Base-by-base conservation (phyloP, 2,888 invertebrate species). In the Lypha dubia region DNA sequence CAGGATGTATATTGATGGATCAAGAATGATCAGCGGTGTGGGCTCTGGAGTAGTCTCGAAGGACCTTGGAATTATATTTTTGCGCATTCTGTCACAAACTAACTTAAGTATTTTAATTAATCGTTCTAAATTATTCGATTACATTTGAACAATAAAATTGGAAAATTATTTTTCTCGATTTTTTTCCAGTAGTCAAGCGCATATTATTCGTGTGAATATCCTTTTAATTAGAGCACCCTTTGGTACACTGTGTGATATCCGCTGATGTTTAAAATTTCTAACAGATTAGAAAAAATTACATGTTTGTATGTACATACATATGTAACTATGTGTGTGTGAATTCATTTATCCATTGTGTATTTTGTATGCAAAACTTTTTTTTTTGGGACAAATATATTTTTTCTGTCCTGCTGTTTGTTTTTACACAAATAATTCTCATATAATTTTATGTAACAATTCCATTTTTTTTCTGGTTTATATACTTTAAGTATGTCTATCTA, bases 361-460 rank as follows among this genome's bases (percentile, higher is more conserved):
- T 6, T 65, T 65, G n/a, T 44, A 7, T 44, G 15, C 44, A 9
- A 44, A 13, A n/a, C n/a, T 53, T 32, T 67, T 15, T 51, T 13
- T 51, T 32, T 28, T 17, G 13, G 9, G 13, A 32, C 17, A 35
- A 63, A 56, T 32, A 58, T 49, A n/a, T n/a, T n/a, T n/a, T n/a
- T 67, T 67, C 38, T 67, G 65, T 60, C 65, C 73, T 51, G 79
- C 73, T 80, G 65, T 73, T 58, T 67, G 51, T 58, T 35, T 76
- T 76, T 49, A 67, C 67, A 76, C 58, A 49, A 46, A 17, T 46
- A 46, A 58, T 58, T 67, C 35, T 32, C 46, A 44, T 76, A 51
- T 56, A 8, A 56, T 67, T 65, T 65, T 75, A 58, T 76, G n/a
- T 67, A 20, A 13, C 11, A 49, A 5, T 56, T 60, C 0, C 13